phyloP scores from a whole-genome alignment of 2,797 vertebrate species.

The Gymnopithys bicolor region DNA sequence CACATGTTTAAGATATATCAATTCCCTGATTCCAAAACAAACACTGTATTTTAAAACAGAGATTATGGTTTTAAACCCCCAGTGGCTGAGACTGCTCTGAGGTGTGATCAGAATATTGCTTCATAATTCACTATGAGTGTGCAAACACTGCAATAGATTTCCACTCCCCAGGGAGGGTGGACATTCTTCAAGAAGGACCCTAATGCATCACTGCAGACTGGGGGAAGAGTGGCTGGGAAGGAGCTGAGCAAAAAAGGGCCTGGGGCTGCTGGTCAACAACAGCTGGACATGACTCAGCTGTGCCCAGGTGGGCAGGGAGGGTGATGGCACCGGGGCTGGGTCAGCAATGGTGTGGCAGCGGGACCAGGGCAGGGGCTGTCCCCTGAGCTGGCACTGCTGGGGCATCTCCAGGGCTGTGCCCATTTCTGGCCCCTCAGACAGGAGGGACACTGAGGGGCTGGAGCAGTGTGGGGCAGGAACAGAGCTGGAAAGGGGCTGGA shows the following conservation, averaged over 20 bases:
- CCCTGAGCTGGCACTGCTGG: not conserved
- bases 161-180: not conserved
- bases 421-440: not conserved
- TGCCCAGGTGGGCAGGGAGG: too few species aligned
- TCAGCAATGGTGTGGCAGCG: not conserved
- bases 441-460: not conserved
- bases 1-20: not conserved
- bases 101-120: not conserved
- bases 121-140: not conserved
- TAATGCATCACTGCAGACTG: too few species aligned
- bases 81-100: not conserved
- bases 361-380: not conserved
- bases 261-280: not conserved
- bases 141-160: not conserved
- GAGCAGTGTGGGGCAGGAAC: accelerated
- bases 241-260: not conserved
- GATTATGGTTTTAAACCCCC: not conserved
- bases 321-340: accelerated
- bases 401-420: accelerated
- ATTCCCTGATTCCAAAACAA: not conserved
- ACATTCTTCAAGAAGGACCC: not conserved
- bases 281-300: not conserved
- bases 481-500: not conserved
- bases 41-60: not conserved
- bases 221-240: not conserved